Conservation (phyloP, 2,888 invertebrate species). For the Scaeva pyrastri region DNA sequence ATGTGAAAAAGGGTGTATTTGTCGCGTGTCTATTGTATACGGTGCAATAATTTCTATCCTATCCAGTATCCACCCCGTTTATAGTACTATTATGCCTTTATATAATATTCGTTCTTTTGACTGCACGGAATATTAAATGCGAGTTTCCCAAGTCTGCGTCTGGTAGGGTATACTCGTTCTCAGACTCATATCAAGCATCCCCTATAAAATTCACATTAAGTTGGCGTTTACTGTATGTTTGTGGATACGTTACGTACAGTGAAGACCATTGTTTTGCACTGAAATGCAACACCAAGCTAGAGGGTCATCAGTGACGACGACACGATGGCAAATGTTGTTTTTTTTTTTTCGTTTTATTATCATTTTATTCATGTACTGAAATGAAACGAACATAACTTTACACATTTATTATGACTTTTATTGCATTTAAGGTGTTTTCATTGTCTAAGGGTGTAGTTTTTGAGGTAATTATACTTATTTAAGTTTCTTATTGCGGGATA, state of each 20-base stretch:
- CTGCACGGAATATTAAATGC: constrained; percentile 41
- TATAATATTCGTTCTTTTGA: constrained; percentile 56
- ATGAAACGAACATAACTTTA: constrained; percentile 62
- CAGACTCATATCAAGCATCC: constrained; percentile 55
- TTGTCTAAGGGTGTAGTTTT: constrained; percentile 28
- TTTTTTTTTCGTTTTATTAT: constrained; percentile 12
- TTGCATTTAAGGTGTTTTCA: constrained; percentile 32
- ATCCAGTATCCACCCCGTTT: constrained; percentile 47
- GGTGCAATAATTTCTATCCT: constrained; percentile 66
- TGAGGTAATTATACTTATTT: background rate
- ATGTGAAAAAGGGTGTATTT: constrained; percentile 59
- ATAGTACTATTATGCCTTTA: constrained; percentile 4
- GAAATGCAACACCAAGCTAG: constrained; percentile 74
- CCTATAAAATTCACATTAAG: constrained; percentile 54
- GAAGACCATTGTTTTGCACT: constrained; percentile 70
- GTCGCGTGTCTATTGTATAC: constrained; percentile 72
- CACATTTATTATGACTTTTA: too few relatives aligned
- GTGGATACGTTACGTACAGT: constrained; percentile 12
- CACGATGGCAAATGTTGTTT: constrained; percentile 46
- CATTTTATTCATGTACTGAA: constrained; percentile 55
- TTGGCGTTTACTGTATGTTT: constrained; percentile 60
- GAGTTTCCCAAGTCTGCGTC: too few relatives aligned
- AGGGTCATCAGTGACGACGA: constrained; percentile 74
- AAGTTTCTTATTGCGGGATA: too few relatives aligned
- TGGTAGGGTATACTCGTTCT: too few relatives aligned